These are phyloP conservation scores for Lordiphosa andalusiaca DNA, from an alignment of 2,888 invertebrate species.

Conservation along the genomic window DNA sequence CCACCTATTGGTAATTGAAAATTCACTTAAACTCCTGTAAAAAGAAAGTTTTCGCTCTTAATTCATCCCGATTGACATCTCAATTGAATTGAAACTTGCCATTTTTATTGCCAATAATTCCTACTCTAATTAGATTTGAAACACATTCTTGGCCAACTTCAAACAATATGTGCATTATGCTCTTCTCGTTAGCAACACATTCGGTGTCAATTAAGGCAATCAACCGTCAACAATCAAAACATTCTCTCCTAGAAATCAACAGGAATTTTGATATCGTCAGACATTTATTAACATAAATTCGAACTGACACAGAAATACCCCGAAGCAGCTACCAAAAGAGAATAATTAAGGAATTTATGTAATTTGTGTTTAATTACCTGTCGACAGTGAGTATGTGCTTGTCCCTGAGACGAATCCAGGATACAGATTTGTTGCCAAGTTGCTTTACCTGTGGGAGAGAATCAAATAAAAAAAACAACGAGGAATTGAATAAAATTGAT, in stretches of 20 bases:
- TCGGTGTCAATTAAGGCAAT: conserved; percentile 4
- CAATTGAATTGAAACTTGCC: conserved; percentile 26
- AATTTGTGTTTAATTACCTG: conserved; percentile 82
- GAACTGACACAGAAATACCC: background rate
- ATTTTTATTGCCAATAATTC: too few species aligned
- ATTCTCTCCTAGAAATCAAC: too few species aligned
- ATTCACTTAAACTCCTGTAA: conserved; percentile 7
- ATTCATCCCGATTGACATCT: conserved; percentile 45
- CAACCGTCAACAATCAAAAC: background rate
- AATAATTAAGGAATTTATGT: background rate
- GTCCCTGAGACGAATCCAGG: conserved; percentile 94
- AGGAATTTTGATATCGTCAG: too few species aligned
- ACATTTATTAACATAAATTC: too few species aligned
- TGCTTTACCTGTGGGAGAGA: conserved; percentile 85
- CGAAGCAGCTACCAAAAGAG: background rate
- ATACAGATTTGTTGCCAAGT: conserved; percentile 95
- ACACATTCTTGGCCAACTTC: too few species aligned
- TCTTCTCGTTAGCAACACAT: background rate
- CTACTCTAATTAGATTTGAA: too few species aligned
- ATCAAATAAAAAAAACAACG: conserved; percentile 15
- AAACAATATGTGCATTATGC: too few species aligned
- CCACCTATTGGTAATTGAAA: conserved; percentile 52
- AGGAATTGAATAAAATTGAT: conserved; percentile 2
- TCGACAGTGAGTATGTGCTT: conserved; percentile 95
- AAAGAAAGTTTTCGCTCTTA: conserved; percentile 40